Percentiles rank a stretch among this genome's conserved stretches.
phyloP scores from a whole-genome alignment of 1,140 invertebrate species.

The Polypedilum pembai region DNA sequence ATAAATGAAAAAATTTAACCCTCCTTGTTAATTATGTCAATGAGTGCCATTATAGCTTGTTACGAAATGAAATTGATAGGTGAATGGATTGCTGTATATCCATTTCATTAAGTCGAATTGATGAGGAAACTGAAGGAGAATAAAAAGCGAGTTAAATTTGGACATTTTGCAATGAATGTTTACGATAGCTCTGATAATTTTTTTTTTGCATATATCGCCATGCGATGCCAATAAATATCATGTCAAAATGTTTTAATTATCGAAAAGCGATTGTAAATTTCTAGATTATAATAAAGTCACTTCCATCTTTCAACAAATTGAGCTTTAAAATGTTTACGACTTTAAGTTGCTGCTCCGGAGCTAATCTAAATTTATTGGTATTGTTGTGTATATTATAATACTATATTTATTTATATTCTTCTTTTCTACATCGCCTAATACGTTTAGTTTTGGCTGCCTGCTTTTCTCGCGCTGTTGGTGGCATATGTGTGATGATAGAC shows the following conservation, averaged over 20 bases:
- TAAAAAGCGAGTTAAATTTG: no score
- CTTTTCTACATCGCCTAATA: not conserved
- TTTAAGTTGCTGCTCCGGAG: slow-evolving; percentile 1
- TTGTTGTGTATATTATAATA: not conserved
- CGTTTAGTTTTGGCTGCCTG: no score
- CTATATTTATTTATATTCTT: not conserved
- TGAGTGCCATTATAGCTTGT: slow-evolving; percentile 8
- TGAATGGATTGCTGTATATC: not conserved
- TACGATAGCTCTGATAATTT: no score
- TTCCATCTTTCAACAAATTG: slow-evolving; percentile 24
- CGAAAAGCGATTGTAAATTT: slow-evolving; percentile 4
- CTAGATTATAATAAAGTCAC: slow-evolving; percentile 10
- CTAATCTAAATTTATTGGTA: slow-evolving; percentile 25
- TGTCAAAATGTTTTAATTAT: slow-evolving; percentile 9
- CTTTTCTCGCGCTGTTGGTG: no score
- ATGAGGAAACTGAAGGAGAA: no score
- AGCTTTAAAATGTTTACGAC: slow-evolving; percentile 23
- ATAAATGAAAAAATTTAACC: not conserved
- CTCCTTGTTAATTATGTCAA: slow-evolving; percentile 27
- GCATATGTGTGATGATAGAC: no score
- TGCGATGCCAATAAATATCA: not conserved
- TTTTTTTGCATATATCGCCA: no score
- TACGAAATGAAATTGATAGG: not conserved
- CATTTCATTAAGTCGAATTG: not conserved
- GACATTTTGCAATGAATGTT: no score